A percentile compares a stretch with the other conserved stretches of the same genome.
Evolutionary conservation across 2,797 vertebrate species (phyloP).

Genomic region (Cichlasoma orientale): DNA sequence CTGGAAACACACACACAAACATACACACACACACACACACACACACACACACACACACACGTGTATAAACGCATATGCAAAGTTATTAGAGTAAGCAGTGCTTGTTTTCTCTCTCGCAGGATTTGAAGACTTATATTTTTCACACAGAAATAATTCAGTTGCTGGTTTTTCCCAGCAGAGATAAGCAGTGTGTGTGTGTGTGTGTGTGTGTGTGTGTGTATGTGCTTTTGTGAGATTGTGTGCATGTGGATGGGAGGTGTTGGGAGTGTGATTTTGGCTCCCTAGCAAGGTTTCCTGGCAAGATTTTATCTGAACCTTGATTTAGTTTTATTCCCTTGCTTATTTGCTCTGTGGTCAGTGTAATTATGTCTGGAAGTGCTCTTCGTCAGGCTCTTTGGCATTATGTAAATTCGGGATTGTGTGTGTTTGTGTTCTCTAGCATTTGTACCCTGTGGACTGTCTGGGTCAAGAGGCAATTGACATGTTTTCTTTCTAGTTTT

Average conservation of each 20-base stretch:
- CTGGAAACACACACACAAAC: slow-evolving; percentile 1
- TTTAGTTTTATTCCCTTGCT: background rate
- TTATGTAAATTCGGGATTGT: background rate
- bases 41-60: background rate
- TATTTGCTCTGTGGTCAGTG: background rate
- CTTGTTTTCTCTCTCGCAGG: slow-evolving; percentile 3
- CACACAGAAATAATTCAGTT: slow-evolving; percentile 30
- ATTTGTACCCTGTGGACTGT: background rate
- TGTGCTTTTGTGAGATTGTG: background rate
- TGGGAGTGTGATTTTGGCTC: background rate
- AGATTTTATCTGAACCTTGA: background rate
- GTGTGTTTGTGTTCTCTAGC: background rate
- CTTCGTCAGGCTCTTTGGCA: background rate
- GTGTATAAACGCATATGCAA: background rate
- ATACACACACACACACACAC: slow-evolving; percentile 7
- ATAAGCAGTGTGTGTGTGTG: slow-evolving; percentile 6
- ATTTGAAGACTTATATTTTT: slow-evolving; percentile 11
- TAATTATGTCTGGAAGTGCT: background rate
- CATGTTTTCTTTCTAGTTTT: slow-evolving; percentile 5
- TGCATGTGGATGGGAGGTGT: background rate
- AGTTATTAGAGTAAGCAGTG: background rate
- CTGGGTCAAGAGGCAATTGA: background rate
- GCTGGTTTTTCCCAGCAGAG: slow-evolving; percentile 17
- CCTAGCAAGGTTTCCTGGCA: background rate
- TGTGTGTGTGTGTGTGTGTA: background rate